Percentiles rank a stretch among this genome's conserved stretches.
These are phyloP conservation scores for Agapostemon virescens DNA, from an alignment of 2,888 invertebrate genomes.

Conservation along the genomic window DNA sequence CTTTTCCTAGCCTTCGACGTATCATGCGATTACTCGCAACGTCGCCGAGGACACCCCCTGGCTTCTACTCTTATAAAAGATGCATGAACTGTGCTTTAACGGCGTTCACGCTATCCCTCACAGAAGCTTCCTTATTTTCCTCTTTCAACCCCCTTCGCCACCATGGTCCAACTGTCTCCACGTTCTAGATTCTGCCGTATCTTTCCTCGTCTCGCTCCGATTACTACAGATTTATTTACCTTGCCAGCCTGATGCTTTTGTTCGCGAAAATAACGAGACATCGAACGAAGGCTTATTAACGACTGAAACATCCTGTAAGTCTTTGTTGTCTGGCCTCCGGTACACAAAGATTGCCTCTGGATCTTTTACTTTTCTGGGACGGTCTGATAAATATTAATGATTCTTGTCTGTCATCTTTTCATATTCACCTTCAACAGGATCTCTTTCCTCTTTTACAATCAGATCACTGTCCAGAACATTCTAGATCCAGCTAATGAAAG, in stretches of 20 bases:
- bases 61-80: slow-evolving; percentile 65
- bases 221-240: slow-evolving; percentile 22
- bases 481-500: neutral
- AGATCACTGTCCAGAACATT: neutral
- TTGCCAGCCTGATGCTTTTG: neutral
- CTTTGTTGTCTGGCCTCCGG: neutral
- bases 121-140: slow-evolving; percentile 52
- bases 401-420: neutral
- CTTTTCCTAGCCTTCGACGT: slow-evolving; percentile 30
- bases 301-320: slow-evolving; percentile 5
- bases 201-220: slow-evolving; percentile 4
- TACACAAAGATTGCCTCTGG: neutral
- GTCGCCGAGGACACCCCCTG: slow-evolving; percentile 33
- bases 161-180: slow-evolving; percentile 11
- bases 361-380: neutral
- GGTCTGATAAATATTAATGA: slow-evolving; percentile 2
- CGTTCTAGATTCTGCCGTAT: neutral
- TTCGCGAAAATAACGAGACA: slow-evolving; percentile 24
- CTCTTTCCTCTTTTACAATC: neutral
- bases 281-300: slow-evolving; percentile 25
- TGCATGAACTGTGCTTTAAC: slow-evolving; percentile 63
- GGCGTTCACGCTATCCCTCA: slow-evolving; percentile 47
- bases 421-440: neutral
- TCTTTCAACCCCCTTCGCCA: slow-evolving; percentile 31
- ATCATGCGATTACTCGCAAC: slow-evolving; percentile 58